A percentile compares a stretch with the other conserved stretches of the same genome.
phyloP scores from a whole-genome alignment of 2,797 vertebrate species.

The Eptatretus atami region DNA sequence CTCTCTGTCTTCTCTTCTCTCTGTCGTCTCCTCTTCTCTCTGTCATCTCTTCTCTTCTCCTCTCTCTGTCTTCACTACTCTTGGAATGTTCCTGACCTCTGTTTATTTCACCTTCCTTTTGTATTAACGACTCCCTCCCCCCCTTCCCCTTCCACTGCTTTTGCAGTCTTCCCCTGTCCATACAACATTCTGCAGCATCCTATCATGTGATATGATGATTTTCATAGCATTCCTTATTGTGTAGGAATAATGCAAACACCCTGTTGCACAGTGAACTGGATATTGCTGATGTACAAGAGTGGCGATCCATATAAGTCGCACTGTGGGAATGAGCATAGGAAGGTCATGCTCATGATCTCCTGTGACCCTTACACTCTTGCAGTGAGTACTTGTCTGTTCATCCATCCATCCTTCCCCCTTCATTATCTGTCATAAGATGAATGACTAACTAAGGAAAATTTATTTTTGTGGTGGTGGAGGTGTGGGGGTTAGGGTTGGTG shows the following conservation, averaged over 20 bases:
- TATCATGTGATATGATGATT: not conserved
- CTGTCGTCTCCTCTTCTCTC: not conserved
- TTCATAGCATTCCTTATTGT: too few species aligned
- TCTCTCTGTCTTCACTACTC: not conserved
- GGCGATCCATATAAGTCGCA: conserved; percentile 28
- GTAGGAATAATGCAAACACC: too few species aligned
- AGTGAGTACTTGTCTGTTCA: conserved; percentile 15
- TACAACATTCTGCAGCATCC: not conserved
- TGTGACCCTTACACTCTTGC: conserved; percentile 23
- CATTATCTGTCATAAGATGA: too few species aligned
- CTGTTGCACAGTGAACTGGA: conserved; percentile 44
- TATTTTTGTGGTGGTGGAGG: too few species aligned
- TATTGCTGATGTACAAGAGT: conserved; percentile 40
- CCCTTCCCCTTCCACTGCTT: too few species aligned
- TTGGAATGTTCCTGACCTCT: too few species aligned
- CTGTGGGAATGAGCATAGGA: conserved; percentile 28
- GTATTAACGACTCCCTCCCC: too few species aligned
- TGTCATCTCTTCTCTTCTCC: not conserved
- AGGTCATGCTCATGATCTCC: conserved; percentile 52
- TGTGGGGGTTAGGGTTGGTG: too few species aligned
- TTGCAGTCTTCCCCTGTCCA: not conserved
- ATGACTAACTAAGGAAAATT: too few species aligned
- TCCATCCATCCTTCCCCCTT: too few species aligned
- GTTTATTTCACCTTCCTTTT: too few species aligned
- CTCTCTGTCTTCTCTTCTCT: too few species aligned